Evolutionary conservation across 1,140 invertebrate species (phyloP).

Genomic region (Drosophila busckii): DNA sequence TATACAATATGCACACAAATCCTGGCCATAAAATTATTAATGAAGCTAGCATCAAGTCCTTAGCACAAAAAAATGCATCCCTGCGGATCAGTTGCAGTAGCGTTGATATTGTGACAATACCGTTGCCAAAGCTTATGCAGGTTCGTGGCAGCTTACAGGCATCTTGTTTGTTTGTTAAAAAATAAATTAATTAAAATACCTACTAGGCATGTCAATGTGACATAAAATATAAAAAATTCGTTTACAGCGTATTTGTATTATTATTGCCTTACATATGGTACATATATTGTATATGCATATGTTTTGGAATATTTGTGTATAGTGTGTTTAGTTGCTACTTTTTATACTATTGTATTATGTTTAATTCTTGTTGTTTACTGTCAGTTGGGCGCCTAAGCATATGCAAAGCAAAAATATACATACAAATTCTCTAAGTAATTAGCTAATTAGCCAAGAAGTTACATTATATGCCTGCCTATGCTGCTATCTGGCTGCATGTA

Average conservation of each 20-base stretch:
- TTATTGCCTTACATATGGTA: conserved; percentile 9
- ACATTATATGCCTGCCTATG: not conserved
- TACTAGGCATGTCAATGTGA: conserved; percentile 67
- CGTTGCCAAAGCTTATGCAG: too few species aligned
- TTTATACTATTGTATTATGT: not conserved
- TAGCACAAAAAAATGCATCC: too few species aligned
- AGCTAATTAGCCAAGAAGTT: not conserved
- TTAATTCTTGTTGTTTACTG: not conserved
- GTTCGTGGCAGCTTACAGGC: too few species aligned
- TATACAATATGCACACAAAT: too few species aligned
- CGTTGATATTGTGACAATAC: too few species aligned
- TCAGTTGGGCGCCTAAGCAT: conserved; percentile 9
- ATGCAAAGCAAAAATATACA: conserved; percentile 33
- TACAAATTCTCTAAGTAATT: conserved; percentile 25
- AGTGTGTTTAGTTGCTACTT: conserved; percentile 7
- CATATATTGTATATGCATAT: conserved; percentile 2
- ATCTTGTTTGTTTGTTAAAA: too few species aligned
- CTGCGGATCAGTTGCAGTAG: too few species aligned
- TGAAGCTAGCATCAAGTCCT: too few species aligned
- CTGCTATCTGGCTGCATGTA: conserved; percentile 1
- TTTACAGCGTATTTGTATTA: conserved; percentile 41
- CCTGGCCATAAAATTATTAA: too few species aligned
- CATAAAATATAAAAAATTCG: conserved; percentile 54
- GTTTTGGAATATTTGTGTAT: too few species aligned
- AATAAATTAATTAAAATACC: too few species aligned